Evolutionary conservation across 1,140 invertebrate species (phyloP).

Genomic region (Babylonia areolata): DNA sequence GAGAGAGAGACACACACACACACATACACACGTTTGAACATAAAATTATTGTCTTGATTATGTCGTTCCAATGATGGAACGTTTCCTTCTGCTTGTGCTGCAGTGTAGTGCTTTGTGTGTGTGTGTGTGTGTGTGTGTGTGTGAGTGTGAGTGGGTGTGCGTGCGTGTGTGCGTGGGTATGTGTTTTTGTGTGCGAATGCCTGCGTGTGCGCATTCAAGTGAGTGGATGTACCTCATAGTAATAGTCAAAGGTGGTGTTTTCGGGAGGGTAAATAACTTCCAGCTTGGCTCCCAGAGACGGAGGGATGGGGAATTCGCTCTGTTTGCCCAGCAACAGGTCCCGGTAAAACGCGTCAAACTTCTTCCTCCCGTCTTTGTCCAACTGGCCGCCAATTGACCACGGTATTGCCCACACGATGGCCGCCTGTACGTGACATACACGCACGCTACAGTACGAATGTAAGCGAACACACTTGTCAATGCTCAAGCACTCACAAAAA

Average conservation of each 20-base stretch:
- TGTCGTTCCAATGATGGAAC: too few relatives aligned
- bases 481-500: too few relatives aligned
- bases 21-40: too few relatives aligned
- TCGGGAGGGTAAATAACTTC: slow-evolving; percentile 81
- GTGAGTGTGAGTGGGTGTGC: background rate
- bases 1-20: background rate
- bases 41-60: too few relatives aligned
- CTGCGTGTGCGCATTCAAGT: background rate
- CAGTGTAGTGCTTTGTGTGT: too few relatives aligned
- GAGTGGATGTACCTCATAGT: slow-evolving; percentile 82
- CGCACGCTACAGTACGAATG: too few relatives aligned
- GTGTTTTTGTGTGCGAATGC: background rate
- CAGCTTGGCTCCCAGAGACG: slow-evolving; percentile 79
- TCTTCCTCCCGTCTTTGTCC: slow-evolving; percentile 70
- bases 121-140: too few relatives aligned
- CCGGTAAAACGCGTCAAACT: slow-evolving; percentile 73
- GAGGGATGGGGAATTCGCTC: slow-evolving; percentile 81
- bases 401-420: slow-evolving; percentile 68
- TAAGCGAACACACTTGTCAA: too few relatives aligned
- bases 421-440: slow-evolving; percentile 49
- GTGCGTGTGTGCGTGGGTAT: background rate
- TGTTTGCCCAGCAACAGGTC: slow-evolving; percentile 76
- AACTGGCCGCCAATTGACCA: slow-evolving; percentile 74
- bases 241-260: slow-evolving; percentile 87
- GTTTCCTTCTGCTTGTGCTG: too few relatives aligned